Evolutionary conservation across 2,888 invertebrate species (phyloP), one percentile per base, ranked within the genome.

Genomic region (Phaonia tiefii): DNA sequence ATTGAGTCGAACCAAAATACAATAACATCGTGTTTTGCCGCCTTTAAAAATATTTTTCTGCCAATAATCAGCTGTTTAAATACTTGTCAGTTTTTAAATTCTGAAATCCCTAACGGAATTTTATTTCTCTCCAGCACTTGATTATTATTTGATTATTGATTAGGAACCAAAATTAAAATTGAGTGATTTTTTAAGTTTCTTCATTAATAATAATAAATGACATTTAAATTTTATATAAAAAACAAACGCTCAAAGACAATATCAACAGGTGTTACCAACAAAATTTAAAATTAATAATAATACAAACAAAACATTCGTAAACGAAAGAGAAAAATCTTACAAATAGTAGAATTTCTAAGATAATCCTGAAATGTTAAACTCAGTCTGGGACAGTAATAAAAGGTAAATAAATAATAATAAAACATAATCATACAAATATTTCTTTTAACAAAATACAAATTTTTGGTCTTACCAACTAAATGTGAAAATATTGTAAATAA

Each of bases 291-390:
- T 63, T 20, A 54, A 75, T 44, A 75, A n/a, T 25, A 74, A 80
- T 54, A 71, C 79, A 72, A 42, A 65, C 13, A 20, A 42, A 42
- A 37, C 25, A 39, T 54, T n/a, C n/a, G n/a, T n/a, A n/a, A 66
- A 75, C 15, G 26, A 63, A 63, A 15, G 17, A 66, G 44, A 76
- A 75, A 63, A 83, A 83, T 70, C 73, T 74, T 73, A 79, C 49
- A 75, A 82, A 80, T 77, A 73, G 70, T 80, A 84, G 82, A 83
- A 83, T 75, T 83, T 84, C 85, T 85, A 84, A 84, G 76, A 80
- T 66, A 78, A 84, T 80, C 78, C 76, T 81, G 75, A 70, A 78
- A 83, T 75, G 84, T 81, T 83, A 71, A 80, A 83, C 79, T 80
- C 67, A 78, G 79, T 81, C 72, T 65, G 22, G 60, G 20, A 42